phyloP scores from a whole-genome alignment of 2,113 vertebrate genomes.

The Silurus asotus region DNA sequence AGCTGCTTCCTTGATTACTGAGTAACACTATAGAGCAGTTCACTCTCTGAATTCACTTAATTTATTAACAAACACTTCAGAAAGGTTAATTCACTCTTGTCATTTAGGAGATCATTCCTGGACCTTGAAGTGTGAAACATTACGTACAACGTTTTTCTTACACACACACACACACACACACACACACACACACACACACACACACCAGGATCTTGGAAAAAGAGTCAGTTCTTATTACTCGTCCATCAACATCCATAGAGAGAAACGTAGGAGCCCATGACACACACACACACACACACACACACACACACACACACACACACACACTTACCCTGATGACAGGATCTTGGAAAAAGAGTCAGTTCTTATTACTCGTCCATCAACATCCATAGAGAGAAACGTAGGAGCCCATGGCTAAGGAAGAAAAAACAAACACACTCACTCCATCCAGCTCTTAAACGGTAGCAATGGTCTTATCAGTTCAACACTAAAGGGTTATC shows the following conservation, averaged over 20 bases:
- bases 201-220: constrained; percentile 77
- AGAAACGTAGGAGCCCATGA: constrained; percentile 76
- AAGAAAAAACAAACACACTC: not conserved
- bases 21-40: not conserved
- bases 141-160: not conserved
- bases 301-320: not conserved
- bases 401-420: constrained; percentile 70
- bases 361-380: constrained; percentile 73
- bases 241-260: constrained; percentile 74
- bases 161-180: not conserved
- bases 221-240: constrained; percentile 74
- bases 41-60: not conserved
- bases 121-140: not conserved
- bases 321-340: constrained; percentile 74
- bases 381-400: constrained; percentile 78
- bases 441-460: not conserved
- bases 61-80: not conserved
- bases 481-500: constrained; percentile 38
- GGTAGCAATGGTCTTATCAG: constrained; percentile 32
- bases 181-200: not conserved
- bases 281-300: not conserved
- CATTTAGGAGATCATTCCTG: not conserved
- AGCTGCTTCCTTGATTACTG: not conserved
- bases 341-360: constrained; percentile 80
- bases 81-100: not conserved